Evolutionary conservation across 2,888 invertebrate genomes (phyloP).

Genomic region (Alviniconcha strummeri): DNA sequence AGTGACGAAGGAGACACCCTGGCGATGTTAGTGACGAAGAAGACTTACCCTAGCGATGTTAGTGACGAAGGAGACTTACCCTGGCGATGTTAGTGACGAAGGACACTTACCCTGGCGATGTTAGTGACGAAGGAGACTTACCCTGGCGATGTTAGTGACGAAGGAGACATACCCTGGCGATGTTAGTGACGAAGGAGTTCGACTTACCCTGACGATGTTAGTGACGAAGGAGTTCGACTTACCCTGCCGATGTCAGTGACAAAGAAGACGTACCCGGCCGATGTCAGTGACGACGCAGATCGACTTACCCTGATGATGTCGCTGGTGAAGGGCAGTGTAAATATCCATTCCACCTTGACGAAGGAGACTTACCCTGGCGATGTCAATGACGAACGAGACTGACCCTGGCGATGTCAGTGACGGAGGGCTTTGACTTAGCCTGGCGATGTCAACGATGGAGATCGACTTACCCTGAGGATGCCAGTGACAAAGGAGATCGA

Average conservation of each 20-base stretch:
- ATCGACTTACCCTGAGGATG: too few relatives aligned
- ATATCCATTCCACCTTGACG: background rate
- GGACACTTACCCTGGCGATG: background rate
- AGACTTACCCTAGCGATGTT: background rate
- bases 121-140: background rate
- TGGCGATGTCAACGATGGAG: too few relatives aligned
- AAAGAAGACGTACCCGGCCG: too few relatives aligned
- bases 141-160: background rate
- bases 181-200: background rate
- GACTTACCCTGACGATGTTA: background rate
- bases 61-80: background rate
- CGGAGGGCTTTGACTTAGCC: too few relatives aligned
- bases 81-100: too few relatives aligned
- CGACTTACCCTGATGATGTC: background rate
- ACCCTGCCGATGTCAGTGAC: background rate
- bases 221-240: background rate
- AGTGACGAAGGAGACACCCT: background rate
- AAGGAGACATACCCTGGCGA: background rate
- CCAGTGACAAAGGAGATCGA: background rate
- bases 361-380: too few relatives aligned
- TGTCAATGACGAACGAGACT: too few relatives aligned
- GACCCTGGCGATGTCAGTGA: too few relatives aligned
- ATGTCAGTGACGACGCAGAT: too few relatives aligned
- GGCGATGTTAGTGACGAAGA: too few relatives aligned
- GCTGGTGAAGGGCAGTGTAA: background rate